Percentiles rank a stretch among this genome's conserved stretches.
Conservation (phyloP, 2,888 invertebrate genomes). For the Acrobasis consociella region DNA sequence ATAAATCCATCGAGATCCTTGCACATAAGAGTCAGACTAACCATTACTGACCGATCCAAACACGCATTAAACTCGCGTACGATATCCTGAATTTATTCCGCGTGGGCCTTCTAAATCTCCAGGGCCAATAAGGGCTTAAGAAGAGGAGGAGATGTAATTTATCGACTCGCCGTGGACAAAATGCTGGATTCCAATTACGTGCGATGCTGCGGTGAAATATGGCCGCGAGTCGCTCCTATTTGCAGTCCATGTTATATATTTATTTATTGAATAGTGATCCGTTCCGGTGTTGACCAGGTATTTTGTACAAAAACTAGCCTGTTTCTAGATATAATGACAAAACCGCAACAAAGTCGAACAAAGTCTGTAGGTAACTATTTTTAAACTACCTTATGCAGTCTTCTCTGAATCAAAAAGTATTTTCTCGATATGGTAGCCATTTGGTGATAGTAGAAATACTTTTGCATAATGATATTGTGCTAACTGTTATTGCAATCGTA, state of each 20-base stretch:
- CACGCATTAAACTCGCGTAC: slow-evolving; percentile 28
- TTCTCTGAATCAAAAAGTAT: too few species aligned
- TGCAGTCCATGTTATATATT: slow-evolving; percentile 22
- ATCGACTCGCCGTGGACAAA: slow-evolving; percentile 43
- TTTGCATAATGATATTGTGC: too few species aligned
- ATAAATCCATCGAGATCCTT: slow-evolving; percentile 2
- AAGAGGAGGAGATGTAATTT: slow-evolving; percentile 44
- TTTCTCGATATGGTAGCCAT: too few species aligned
- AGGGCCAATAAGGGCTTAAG: slow-evolving; percentile 38
- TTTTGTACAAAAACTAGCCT: background rate
- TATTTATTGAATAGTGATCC: slow-evolving; percentile 13
- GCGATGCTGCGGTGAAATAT: slow-evolving; percentile 38
- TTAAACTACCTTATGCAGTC: too few species aligned
- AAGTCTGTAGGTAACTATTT: too few species aligned
- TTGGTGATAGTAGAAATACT: too few species aligned
- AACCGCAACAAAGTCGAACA: too few species aligned
- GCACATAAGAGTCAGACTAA: slow-evolving; percentile 4
- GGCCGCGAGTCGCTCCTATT: slow-evolving; percentile 33
- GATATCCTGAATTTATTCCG: slow-evolving; percentile 33
- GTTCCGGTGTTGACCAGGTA: background rate
- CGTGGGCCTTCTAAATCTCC: slow-evolving; percentile 38
- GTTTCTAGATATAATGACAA: too few species aligned
- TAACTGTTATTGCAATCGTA: too few species aligned
- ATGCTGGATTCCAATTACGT: slow-evolving; percentile 47
- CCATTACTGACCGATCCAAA: slow-evolving; percentile 22